phyloP scores from a whole-genome alignment of 2,113 vertebrate genomes.

The Tringa solitaria region DNA sequence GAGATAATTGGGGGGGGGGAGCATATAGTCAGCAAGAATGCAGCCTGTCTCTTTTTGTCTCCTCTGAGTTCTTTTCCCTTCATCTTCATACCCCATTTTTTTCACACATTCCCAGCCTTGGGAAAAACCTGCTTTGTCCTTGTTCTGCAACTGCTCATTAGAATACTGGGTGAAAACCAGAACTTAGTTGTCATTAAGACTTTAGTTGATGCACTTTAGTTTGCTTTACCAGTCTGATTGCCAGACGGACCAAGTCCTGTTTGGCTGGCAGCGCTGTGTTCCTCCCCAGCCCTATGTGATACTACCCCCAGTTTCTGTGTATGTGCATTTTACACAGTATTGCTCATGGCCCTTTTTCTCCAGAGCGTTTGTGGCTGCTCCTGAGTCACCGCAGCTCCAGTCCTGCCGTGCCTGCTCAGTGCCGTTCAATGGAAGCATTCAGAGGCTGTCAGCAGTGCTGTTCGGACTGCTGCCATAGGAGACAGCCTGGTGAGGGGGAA shows the following conservation, averaged over 20 bases:
- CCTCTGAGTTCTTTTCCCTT: neutral
- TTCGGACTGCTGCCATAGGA: neutral
- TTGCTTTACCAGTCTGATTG: neutral
- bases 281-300: neutral
- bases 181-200: neutral
- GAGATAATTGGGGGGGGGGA: neutral
- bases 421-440: neutral
- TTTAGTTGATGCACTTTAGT: neutral
- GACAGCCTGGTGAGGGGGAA: neutral
- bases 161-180: neutral
- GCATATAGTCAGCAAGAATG: neutral
- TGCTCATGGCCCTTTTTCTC: neutral
- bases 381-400: neutral
- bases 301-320: neutral
- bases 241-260: neutral
- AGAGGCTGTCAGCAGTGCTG: neutral
- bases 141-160: neutral
- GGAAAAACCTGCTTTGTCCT: neutral
- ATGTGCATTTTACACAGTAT: neutral
- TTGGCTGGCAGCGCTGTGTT: neutral
- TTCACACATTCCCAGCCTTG: neutral
- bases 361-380: neutral
- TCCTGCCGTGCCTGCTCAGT: neutral
- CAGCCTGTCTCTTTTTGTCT: neutral
- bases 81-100: neutral